Conservation (phyloP, 2,113 vertebrate species). For the Coturnix japonica region DNA sequence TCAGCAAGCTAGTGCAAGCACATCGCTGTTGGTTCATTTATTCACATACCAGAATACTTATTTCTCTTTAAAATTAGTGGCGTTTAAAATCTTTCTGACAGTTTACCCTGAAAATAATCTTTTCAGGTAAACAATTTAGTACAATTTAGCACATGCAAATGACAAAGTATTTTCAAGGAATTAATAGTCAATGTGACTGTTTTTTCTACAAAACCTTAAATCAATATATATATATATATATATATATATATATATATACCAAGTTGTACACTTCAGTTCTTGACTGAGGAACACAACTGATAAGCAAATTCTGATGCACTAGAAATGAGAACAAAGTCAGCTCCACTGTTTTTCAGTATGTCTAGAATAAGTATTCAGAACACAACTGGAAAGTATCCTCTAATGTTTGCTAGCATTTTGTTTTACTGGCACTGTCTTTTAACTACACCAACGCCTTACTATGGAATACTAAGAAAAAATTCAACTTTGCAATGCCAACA, state of each 20-base stretch:
- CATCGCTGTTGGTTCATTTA: background rate
- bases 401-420: background rate
- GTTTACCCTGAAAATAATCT: background rate
- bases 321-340: background rate
- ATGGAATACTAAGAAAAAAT: background rate
- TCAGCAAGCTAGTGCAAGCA: slow-evolving; percentile 25
- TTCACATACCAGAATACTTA: background rate
- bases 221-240: background rate
- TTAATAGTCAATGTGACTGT: background rate
- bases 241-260: too few species aligned
- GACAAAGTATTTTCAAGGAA: background rate
- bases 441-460: background rate
- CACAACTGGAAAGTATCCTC: background rate
- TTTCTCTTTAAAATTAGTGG: background rate
- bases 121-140: slow-evolving; percentile 15
- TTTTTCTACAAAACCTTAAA: background rate
- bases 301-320: background rate
- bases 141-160: background rate
- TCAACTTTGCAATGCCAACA: background rate
- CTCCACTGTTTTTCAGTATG: background rate
- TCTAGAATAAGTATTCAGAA: background rate
- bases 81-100: slow-evolving; percentile 20
- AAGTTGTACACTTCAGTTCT: background rate
- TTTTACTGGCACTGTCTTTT: background rate
- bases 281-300: background rate